These are phyloP conservation scores for Mnemiopsis leidyi DNA, from an alignment of 37 sponge, comb jelly and placozoan species.

Conservation along the genomic window DNA sequence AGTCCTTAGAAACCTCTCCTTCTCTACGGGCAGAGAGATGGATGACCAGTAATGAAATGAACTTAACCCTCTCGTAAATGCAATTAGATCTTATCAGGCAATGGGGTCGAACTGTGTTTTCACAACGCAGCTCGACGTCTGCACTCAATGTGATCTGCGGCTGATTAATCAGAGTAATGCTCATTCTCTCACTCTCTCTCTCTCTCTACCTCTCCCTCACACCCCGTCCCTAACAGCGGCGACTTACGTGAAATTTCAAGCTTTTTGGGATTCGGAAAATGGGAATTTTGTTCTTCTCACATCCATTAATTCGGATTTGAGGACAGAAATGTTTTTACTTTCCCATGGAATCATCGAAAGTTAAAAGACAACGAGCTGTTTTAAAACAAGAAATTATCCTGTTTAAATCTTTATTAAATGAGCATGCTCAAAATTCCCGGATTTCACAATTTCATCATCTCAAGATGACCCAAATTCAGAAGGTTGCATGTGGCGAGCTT, in stretches of 20 bases:
- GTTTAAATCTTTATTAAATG: neutral
- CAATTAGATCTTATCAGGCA: neutral
- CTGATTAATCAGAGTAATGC: neutral
- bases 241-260: too few species aligned
- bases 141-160: neutral
- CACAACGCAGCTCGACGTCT: neutral
- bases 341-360: too few species aligned
- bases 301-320: too few species aligned
- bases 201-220: too few species aligned
- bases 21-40: neutral
- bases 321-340: neutral
- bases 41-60: neutral
- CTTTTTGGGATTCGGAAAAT: too few species aligned
- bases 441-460: neutral
- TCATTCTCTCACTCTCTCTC: neutral
- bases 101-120: neutral
- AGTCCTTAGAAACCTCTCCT: neutral
- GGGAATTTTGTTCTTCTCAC: too few species aligned
- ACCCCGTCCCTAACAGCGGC: too few species aligned
- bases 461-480: neutral
- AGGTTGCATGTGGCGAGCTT: neutral
- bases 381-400: neutral
- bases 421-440: neutral
- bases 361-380: neutral
- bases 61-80: neutral